Conservation (phyloP, 2,113 vertebrate species). For the Apeltes quadracus region DNA sequence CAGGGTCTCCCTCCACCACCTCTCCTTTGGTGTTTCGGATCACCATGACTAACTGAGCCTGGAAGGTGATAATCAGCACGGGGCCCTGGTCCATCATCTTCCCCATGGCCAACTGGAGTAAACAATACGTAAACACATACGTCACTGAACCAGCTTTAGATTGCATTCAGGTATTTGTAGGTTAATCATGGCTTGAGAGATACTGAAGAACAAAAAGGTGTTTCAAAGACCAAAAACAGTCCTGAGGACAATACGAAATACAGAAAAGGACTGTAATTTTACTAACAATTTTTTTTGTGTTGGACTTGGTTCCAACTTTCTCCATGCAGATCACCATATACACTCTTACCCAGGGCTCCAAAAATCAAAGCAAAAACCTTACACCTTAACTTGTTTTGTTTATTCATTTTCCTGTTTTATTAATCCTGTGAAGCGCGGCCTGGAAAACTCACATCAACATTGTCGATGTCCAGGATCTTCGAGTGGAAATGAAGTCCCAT, state of each 20-base stretch:
- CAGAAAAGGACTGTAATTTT: not conserved
- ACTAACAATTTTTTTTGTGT: no score
- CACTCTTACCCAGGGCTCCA: not conserved
- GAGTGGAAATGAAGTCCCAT: slow-evolving; percentile 93
- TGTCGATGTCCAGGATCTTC: slow-evolving; percentile 93
- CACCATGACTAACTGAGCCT: slow-evolving; percentile 94
- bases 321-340: not conserved
- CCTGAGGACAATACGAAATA: not conserved
- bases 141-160: not conserved
- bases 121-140: not conserved
- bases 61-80: slow-evolving; percentile 96
- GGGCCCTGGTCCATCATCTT: slow-evolving; percentile 99
- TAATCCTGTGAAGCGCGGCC: not conserved
- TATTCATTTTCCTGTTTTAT: not conserved
- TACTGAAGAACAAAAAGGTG: not conserved
- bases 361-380: not conserved
- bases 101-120: slow-evolving; percentile 90
- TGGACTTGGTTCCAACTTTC: not conserved
- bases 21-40: slow-evolving; percentile 88
- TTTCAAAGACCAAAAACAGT: not conserved
- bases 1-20: slow-evolving; percentile 93
- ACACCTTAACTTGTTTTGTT: no score
- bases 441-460: slow-evolving; percentile 87
- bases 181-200: not conserved
- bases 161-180: not conserved